Percentiles rank a stretch among this genome's conserved stretches.
These are phyloP conservation scores for Drosophila nr. perissopoda DNA, from an alignment of 2,888 invertebrate genomes.

Conservation along the genomic window DNA sequence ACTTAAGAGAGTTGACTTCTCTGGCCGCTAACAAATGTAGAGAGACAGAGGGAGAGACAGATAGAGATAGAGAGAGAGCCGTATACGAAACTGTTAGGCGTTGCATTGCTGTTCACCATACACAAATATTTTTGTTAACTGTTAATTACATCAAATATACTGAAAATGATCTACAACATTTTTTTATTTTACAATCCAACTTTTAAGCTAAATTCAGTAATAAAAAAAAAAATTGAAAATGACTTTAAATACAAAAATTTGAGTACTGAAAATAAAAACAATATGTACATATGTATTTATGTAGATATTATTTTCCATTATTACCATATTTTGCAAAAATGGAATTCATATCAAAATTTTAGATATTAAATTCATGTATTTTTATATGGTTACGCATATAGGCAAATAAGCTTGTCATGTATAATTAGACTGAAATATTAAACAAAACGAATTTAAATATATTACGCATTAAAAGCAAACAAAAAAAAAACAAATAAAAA, in stretches of 20 bases:
- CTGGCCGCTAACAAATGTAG: slow-evolving; percentile 2
- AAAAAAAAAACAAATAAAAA: slow-evolving; percentile 1
- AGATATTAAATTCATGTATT: background rate
- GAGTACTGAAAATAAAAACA: background rate
- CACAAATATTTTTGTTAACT: background rate
- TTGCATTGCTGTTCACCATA: slow-evolving; percentile 42
- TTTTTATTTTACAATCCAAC: background rate
- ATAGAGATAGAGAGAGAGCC: background rate
- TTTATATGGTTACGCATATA: background rate
- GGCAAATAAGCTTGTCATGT: background rate
- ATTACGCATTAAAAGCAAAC: background rate
- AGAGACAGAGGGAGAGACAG: background rate
- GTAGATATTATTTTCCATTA: background rate
- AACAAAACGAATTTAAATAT: background rate
- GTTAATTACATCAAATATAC: background rate
- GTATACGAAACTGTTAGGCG: slow-evolving; percentile 12
- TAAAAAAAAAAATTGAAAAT: too few relatives aligned
- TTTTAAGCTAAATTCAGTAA: background rate
- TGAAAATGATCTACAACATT: background rate
- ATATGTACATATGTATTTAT: background rate
- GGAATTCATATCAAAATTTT: background rate
- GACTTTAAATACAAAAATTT: background rate
- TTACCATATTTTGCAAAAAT: background rate
- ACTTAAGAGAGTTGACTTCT: slow-evolving; percentile 3
- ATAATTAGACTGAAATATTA: background rate